Evolutionary conservation across 2,113 vertebrate genomes (phyloP), one percentile per base, ranked within the genome.

Genomic region (Lagopus leucura): DNA sequence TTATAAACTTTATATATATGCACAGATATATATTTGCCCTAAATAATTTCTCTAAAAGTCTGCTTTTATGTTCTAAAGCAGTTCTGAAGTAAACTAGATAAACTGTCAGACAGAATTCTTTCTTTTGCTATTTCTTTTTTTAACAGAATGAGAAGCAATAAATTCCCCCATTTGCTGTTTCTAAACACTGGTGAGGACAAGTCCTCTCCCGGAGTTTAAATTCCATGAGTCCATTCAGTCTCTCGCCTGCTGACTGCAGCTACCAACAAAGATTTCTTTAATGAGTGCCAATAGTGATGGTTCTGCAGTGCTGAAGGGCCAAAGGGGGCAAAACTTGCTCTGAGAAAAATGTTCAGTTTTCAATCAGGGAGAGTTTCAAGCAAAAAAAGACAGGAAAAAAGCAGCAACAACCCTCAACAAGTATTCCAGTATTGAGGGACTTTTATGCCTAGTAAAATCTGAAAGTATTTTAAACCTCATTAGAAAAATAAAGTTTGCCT

Each of bases 401-500:
- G 66, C 4, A 40, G 24, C 14, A 67, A 47, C n/a, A n/a, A 22
- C 10, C 20, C 57, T 34, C 32, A 54, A 1, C 25, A 58, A 34
- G 32, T n/a, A 58, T 58, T 58, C 8, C 6, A 32, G 11, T 58
- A 79, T 32, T 76, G 61, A 89, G 50, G 52, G 88, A 76, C 38
- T 85, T 63, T 50, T 88, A 30, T 32, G 34, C 43, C 69, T 83
- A 70, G 57, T 83, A 50, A 81, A 80, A 52, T 75, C 45, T 75
- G 78, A 77, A 76, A 71, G 88, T 69, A 91, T 82, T 94, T 91
- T 81, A 94, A 94, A 81, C 10, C 76, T 92, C 79, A 86, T 95
- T 95, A 96, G 84, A 82, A 91, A 93, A 84, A 74, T 76, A 82
- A 92, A 92, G 42, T 92, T 96, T 93, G 79, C 71, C 89, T 77